Base-by-base conservation (phyloP, 2,797 vertebrate species). In the Dallia pectoralis region DNA sequence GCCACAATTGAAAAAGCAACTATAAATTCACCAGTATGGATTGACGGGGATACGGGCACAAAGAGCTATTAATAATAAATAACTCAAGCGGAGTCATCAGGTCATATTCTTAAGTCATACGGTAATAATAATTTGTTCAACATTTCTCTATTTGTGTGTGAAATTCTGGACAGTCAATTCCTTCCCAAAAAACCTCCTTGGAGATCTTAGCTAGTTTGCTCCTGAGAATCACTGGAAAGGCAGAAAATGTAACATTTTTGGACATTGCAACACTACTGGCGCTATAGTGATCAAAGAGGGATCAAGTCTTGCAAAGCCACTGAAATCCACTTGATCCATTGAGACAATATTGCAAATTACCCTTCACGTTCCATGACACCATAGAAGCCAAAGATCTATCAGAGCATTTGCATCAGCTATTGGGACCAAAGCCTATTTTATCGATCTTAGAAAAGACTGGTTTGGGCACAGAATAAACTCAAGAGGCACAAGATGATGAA, bases 1-100 rank as follows among this genome's bases (percentile, higher is more conserved):
- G 27, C 1, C 30, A 18, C 2, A 7, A 32, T n/a, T 40, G 53
- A 81, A 80, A 47, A 25, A 79, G 65, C 75, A 81, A 40, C 29
- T 11, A 22, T 14, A 65, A 25, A 48, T 9, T 19, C 15, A 53
- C 15, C 14, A 27, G 2, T 15, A 49, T 68, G 6, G n/a, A 6
- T 14, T 29, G 19, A 47, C 18, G 32, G n/a, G 9, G 48, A 32
- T 7, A 30, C 14, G 30, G 53, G 22, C 14, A 9, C 11, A 59
- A n/a, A 11, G 22, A 30, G 62, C 32, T 29, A 62, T 4, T 6
- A 63, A 30, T 63, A 63, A 16, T 12, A 27, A 33, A 64, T 64
- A 33, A 2, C 61, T 27, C 11, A 62, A 62, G 12, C n/a, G n/a
- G 8, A 22, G 51, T 56, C 51, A n/a, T 56, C n/a, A 12, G 40